Base-by-base conservation (phyloP, 2,113 vertebrate genomes). In the Herpailurus yagouaroundi region DNA sequence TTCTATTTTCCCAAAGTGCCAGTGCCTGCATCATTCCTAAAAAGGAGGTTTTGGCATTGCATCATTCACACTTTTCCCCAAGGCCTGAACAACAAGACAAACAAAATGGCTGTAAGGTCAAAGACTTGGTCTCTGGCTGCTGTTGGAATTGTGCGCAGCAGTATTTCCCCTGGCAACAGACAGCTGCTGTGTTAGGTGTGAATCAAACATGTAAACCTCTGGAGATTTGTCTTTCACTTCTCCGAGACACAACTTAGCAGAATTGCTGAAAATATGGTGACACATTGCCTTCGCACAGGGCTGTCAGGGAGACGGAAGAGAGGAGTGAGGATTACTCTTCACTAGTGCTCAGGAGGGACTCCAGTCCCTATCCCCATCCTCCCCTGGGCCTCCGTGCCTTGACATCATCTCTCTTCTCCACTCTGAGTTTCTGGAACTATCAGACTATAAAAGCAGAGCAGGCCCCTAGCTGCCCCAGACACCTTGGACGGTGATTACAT, bases 171-270 rank as follows among this genome's bases (percentile, higher is more conserved):
- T 25, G 48, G 76, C 89, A 92, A 83, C 89, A 94, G 77, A 80
- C 87, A 71, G 96, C 95, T 45, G 86, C 93, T 1, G 9, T 18
- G 74, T 55, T 66, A 95, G 96, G 96, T 96, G 95, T 94, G 97
- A 98, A 97, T 96, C 95, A 97, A 97, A 97, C 82, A 80, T 7
- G 81, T 29, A 77, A 96, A 96, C 96, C 97, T 97, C 97, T 95
- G 92, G 97, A 97, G 97, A 83, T 48, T 92, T 87, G 86, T 93
- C 92, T 95, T 89, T 92, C 14, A 4, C 74, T 82, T 98, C 90
- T 69, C 80, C 3, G 64, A 96, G 83, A 87, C 64, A 80, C 86
- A 97, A 15, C 86, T 97, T 92, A 92, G 80, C 83, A 96, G 94
- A 96, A 80, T 16, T 76, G 90, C 80, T 85, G 57, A 90, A 96